A percentile compares a stretch with the other conserved stretches of the same genome.
Evolutionary conservation across 2,888 invertebrate species (phyloP).

Genomic region (Lampropteryx suffumata): DNA sequence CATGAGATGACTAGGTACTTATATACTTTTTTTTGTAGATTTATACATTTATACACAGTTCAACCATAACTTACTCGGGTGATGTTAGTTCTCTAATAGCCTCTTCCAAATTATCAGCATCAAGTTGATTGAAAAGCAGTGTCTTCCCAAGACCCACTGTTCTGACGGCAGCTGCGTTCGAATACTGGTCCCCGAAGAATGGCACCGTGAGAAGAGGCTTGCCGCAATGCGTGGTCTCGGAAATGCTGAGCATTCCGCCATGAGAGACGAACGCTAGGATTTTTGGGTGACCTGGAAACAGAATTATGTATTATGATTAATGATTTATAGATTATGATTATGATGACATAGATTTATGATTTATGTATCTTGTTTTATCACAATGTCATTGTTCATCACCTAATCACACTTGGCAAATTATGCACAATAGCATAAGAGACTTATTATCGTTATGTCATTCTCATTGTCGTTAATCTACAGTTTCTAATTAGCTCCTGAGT

Average conservation of each 20-base stretch:
- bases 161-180: constrained; percentile 80
- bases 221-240: constrained; percentile 86
- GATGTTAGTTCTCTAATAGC: constrained; percentile 71
- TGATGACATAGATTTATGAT: too few species aligned
- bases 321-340: too few species aligned
- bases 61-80: constrained; percentile 58
- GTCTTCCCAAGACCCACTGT: constrained; percentile 81
- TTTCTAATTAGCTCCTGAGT: too few species aligned
- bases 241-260: constrained; percentile 87
- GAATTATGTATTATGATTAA: not conserved
- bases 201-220: constrained; percentile 86
- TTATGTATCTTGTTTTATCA: too few species aligned
- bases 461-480: too few species aligned
- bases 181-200: constrained; percentile 86
- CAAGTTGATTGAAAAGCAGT: constrained; percentile 74
- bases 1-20: too few species aligned
- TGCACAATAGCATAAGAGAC: too few species aligned
- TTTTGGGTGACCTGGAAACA: constrained; percentile 84
- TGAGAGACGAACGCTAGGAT: constrained; percentile 87
- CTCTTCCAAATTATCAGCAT: constrained; percentile 70
- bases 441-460: too few species aligned
- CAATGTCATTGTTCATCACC: too few species aligned
- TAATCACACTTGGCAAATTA: too few species aligned
- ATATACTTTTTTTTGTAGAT: too few species aligned
- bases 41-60: too few species aligned